Evolutionary conservation across 2,888 invertebrate genomes (phyloP), one percentile per base, ranked within the genome.

Genomic region (Mesochorus sp.): DNA sequence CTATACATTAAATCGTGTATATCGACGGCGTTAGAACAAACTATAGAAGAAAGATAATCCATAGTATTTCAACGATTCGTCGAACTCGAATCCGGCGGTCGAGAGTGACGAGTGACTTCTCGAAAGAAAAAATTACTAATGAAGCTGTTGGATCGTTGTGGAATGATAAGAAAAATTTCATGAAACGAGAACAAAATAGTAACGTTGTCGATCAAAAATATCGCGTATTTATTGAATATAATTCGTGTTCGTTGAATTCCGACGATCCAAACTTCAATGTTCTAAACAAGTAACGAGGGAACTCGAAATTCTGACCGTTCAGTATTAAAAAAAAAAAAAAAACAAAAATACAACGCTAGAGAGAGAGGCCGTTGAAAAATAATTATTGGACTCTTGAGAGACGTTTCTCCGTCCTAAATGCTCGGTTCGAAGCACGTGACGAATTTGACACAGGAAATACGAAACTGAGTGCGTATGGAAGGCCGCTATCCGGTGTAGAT

Each of bases 31-130:
- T 17, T 49, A 67, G 19, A 37, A 57, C 12, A 37, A 28, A 37
- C 31, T 47, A 42, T 44, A 49, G 31, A 17, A 0, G 42, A 21
- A 61, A 67, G 51, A 59, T 44, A 79, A 72, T 74, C 24, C 6
- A 78, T 78, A 82, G 82, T 82, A 82, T 82, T n/a, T 82, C 71
- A 76, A 61, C 67, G 72, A 76, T 81, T 81, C 68, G 75, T 76
- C 44, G 44, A 19, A 57, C 34, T 57, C 47, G 74, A 42, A 66
- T 51, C 26, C 66, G 53, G 66, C 53, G 66, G 66, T 67, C 72
- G 51, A 59, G 37, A 47, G 64, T 51, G 42, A 66, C 37, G 66
- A 19, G 37, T 31, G 4, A 42, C 42, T 10, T 67, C 53, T 21
- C 8, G 28, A 10, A n/a, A 31, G 10, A 8, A 49, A 21, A 49